Evolutionary conservation across 2,888 invertebrate species (phyloP), one percentile per base, ranked within the genome.

Genomic region (Drosophila ezoana): DNA sequence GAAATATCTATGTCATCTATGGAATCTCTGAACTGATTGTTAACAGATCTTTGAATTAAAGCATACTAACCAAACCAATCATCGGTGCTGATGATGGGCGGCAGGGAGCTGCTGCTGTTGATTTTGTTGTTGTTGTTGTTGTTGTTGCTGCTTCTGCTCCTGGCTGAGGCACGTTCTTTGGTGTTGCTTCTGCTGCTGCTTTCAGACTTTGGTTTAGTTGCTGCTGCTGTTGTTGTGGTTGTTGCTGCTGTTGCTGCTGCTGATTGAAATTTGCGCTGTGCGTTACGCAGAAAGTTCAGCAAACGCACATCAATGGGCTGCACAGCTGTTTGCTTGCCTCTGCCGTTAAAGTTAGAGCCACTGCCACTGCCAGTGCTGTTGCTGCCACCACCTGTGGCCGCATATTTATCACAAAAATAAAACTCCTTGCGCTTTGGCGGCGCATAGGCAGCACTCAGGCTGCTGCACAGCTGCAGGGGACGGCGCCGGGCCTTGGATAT

Each of bases 51-150:
- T 28, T n/a, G 16, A 37, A 14, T 45, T 13, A 20, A 13, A n/a
- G n/a, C 4, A 62, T 90, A 90, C 90, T 90, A 90, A 90, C 90
- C 90, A 58, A 90, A 83, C 90, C 91, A 90, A 76, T 90, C 90
- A 59, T 90, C 90, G 16, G 86, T 63, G 14, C 66, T 79, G 54
- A 81, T 79, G 56, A 81, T 68, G 47, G 66, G 63, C 44, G 79
- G 81, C 45, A 84, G 35, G 2, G 89, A 88, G 47, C 45, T 52
- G 45, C 45, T 58, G 38, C 45, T 68, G 44, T 56, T 68, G 52
- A 63, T 57, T 9, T 14, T 33, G 41, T 41, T 58, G 33, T 5
- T 65, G 14, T 35, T 78, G 18, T 53, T 73, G n/a, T 44, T 56
- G 63, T 69, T 63, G 43, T 69, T 64, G 66, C 71, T 78, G 77